Conservation (phyloP, 2,113 vertebrate species). For the Elgaria multicarinata region DNA sequence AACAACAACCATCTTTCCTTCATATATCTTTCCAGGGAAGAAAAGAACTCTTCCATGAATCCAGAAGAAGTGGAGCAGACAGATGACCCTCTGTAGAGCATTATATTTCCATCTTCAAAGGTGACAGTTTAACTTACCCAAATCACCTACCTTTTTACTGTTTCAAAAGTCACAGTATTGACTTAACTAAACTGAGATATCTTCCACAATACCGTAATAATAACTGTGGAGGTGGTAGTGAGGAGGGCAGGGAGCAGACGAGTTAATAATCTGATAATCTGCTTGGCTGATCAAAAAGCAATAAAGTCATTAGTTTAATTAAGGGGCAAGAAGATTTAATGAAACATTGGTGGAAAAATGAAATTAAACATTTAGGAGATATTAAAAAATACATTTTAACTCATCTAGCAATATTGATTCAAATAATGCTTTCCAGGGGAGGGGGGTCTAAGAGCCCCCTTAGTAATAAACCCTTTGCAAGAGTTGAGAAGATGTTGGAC, state of each 20-base stretch:
- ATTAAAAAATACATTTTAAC: constrained; percentile 72
- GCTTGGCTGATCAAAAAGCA: constrained; percentile 67
- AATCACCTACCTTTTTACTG: neutral
- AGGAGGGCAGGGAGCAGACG: neutral
- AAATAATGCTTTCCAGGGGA: constrained; percentile 49
- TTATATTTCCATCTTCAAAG: neutral
- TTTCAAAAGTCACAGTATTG: neutral
- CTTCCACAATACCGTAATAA: constrained; percentile 14
- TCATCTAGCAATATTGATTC: constrained; percentile 38
- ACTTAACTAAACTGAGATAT: constrained; percentile 22
- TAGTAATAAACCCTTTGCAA: neutral
- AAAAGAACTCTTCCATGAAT: neutral
- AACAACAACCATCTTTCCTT: neutral
- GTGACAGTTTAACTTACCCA: neutral
- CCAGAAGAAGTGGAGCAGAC: neutral
- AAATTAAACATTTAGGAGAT: constrained; percentile 69
- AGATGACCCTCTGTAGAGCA: too few species aligned
- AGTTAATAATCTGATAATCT: constrained; percentile 49
- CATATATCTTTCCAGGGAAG: neutral
- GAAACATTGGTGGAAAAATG: constrained; percentile 60
- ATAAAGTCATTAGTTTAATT: constrained; percentile 69
- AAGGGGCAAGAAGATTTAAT: constrained; percentile 61
- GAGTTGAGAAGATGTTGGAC: neutral
- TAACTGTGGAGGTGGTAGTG: neutral
- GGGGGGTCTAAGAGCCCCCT: neutral